phyloP scores from a whole-genome alignment of 2,888 invertebrate genomes.

The Aricia artaxerxes region DNA sequence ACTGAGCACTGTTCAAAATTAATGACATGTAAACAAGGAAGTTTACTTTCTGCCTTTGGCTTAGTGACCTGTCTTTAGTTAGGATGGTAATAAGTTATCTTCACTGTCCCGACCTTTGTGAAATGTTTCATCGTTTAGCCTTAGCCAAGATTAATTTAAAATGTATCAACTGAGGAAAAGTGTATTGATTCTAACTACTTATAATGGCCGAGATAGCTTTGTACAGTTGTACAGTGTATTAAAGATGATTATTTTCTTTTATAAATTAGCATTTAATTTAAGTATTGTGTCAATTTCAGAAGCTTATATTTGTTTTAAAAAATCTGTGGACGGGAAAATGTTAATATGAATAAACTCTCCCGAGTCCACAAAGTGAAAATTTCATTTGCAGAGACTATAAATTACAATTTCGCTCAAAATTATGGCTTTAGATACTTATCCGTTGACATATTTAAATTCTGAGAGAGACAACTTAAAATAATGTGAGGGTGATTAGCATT shows the following conservation, averaged over 20 bases:
- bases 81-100: not conserved
- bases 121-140: not conserved
- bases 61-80: constrained; percentile 2
- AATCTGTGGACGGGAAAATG: not conserved
- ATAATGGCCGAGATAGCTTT: not conserved
- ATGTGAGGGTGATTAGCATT: not conserved
- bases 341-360: not conserved
- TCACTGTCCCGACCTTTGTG: not conserved
- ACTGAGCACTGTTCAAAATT: not conserved
- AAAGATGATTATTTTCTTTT: no score
- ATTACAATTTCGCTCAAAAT: not conserved
- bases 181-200: not conserved
- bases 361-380: not conserved
- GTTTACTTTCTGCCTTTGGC: not conserved
- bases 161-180: not conserved
- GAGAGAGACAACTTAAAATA: not conserved
- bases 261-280: no score
- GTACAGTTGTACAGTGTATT: no score
- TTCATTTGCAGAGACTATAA: not conserved
- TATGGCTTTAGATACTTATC: not conserved
- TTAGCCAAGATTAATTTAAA: not conserved
- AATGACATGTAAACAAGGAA: constrained; percentile 4
- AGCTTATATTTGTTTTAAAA: no score
- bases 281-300: no score
- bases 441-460: not conserved